A percentile compares a stretch with the other conserved stretches of the same genome.
These are phyloP conservation scores for Halyomorpha halys DNA, from an alignment of 1,140 invertebrate genomes.

Conservation along the genomic window DNA sequence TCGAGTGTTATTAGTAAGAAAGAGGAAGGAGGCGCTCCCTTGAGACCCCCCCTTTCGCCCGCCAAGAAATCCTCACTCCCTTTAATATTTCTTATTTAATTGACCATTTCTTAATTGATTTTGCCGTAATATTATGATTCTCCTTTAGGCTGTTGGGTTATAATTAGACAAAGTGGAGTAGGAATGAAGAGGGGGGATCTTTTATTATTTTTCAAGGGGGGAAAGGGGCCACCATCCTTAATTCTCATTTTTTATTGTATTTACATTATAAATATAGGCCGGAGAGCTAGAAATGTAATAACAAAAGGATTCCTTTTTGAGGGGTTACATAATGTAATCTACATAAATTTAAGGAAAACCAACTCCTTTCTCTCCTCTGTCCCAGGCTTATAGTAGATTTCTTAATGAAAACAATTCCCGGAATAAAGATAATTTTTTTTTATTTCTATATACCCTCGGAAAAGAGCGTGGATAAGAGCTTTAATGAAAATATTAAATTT, in stretches of 20 bases:
- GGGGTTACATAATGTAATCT: slow-evolving; percentile 20
- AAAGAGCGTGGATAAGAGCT: too few relatives aligned
- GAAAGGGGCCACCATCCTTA: neutral
- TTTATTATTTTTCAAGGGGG: slow-evolving; percentile 17
- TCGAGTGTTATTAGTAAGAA: too few relatives aligned
- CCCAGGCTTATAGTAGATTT: neutral
- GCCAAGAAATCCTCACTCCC: neutral
- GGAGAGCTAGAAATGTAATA: slow-evolving; percentile 19
- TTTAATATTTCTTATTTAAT: slow-evolving; percentile 13
- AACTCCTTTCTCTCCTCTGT: slow-evolving; percentile 7
- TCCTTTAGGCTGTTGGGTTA: slow-evolving; percentile 11
- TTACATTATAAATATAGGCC: slow-evolving; percentile 21
- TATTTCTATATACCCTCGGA: too few relatives aligned
- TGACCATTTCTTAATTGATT: slow-evolving; percentile 7
- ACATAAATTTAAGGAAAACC: slow-evolving; percentile 22
- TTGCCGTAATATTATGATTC: slow-evolving; percentile 9
- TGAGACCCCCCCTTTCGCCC: neutral
- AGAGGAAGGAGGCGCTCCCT: neutral
- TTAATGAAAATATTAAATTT: too few relatives aligned
- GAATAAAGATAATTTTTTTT: slow-evolving; percentile 13
- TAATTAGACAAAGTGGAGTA: slow-evolving; percentile 15
- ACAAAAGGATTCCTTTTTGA: slow-evolving; percentile 17
- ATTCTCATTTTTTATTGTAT: slow-evolving; percentile 23
- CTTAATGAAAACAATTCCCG: slow-evolving; percentile 13
- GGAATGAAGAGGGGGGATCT: neutral